Conservation (phyloP, 1,140 invertebrate genomes). For the Pectinophora gossypiella region DNA sequence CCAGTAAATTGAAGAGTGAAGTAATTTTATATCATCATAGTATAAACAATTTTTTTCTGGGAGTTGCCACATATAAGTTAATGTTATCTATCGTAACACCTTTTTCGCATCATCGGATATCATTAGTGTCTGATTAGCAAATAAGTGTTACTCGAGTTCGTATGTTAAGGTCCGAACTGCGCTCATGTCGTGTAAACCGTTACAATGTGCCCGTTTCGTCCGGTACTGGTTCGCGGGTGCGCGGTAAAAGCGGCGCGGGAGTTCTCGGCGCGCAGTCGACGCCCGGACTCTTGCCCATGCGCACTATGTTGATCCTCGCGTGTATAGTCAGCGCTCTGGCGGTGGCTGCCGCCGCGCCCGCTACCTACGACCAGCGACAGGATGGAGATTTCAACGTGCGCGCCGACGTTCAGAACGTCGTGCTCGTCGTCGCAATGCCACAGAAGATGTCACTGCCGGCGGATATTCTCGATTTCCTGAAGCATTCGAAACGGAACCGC, state of each 20-base stretch:
- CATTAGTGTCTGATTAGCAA: not conserved
- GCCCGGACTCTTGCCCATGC: conserved; percentile 30
- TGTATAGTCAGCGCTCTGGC: conserved; percentile 36
- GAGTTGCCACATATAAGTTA: not conserved
- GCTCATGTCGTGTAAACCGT: conserved; percentile 42
- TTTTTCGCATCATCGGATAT: too few relatives aligned
- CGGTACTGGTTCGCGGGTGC: conserved; percentile 53
- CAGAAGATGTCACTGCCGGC: conserved; percentile 61
- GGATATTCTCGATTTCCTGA: conserved; percentile 54
- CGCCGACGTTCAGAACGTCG: conserved; percentile 80
- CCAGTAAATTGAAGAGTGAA: too few relatives aligned
- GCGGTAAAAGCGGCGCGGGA: conserved; percentile 61
- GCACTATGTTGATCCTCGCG: conserved; percentile 43
- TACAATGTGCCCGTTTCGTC: conserved; percentile 62
- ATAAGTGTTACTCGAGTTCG: not conserved
- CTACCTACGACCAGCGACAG: conserved; percentile 78
- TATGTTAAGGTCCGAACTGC: not conserved
- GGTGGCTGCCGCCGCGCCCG: conserved; percentile 82
- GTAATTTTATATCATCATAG: too few relatives aligned
- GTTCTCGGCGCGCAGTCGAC: conserved; percentile 40
- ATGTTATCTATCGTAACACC: not conserved
- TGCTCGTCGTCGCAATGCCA: conserved; percentile 77
- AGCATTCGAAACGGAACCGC: conserved; percentile 31
- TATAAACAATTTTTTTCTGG: too few relatives aligned
- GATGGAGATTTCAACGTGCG: conserved; percentile 79